A percentile compares a stretch with the other conserved stretches of the same genome.
phyloP scores from a whole-genome alignment of 1,140 invertebrate species.

The Saxidomus purpurata region DNA sequence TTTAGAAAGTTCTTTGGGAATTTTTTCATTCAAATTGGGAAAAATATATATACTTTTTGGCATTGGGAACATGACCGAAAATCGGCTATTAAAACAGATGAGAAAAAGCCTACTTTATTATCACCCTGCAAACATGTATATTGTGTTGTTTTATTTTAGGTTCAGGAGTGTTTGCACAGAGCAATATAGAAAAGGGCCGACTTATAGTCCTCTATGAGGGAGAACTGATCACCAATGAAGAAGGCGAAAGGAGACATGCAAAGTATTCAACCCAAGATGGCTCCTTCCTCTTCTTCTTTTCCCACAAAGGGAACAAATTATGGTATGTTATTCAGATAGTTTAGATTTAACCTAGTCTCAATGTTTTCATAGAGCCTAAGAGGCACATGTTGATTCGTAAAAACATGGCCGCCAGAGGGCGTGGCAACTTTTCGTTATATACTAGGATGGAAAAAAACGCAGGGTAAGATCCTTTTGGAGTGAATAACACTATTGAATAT shows the following conservation, averaged over 20 bases:
- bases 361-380: constrained; percentile 23
- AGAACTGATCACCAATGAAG: neutral
- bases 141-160: constrained; percentile 30
- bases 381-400: constrained; percentile 9
- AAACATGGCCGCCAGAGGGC: neutral
- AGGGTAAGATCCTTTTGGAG: neutral
- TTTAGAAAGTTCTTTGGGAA: neutral
- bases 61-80: constrained; percentile 20
- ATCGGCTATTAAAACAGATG: too few relatives aligned
- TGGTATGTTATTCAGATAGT: neutral
- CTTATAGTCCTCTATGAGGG: neutral
- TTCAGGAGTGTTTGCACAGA: constrained; percentile 21
- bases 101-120: constrained; percentile 18
- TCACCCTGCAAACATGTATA: neutral
- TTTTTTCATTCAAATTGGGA: constrained; percentile 23
- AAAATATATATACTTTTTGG: constrained; percentile 30
- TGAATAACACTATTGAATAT: neutral
- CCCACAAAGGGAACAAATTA: neutral
- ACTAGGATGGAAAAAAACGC: neutral
- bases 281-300: constrained; percentile 27
- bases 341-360: constrained; percentile 9
- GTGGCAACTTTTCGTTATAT: neutral
- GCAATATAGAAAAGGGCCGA: neutral
- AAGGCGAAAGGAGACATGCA: constrained; percentile 22
- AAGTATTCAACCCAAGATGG: neutral